Base-by-base conservation (phyloP, 1,140 invertebrate species). In the Anastatus disparis region DNA sequence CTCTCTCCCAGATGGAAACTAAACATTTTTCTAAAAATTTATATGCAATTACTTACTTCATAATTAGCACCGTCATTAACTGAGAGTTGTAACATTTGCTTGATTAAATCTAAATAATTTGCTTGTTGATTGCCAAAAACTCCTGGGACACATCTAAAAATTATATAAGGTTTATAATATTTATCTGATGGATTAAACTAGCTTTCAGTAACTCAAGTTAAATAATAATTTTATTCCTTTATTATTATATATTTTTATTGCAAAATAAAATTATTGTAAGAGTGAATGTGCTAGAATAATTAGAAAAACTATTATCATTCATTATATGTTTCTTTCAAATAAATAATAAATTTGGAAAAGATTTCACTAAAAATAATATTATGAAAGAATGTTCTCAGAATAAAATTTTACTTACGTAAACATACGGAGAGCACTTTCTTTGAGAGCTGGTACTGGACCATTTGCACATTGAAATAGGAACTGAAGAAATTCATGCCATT, bases 91-190 rank as follows among this genome's bases (percentile, higher is more conserved):
- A 99, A 86, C 96, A 98, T 98, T 83, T 96, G 93, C 81, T 97
- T 97, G 71, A 99, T 99, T 6, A 97, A 89, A 81, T 95, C 91
- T 35, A 99, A 84, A 83, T 98, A 97, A 79, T 95, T 92, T 61
- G 89, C 88, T 85, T 99, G 96, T 81, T 97, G 94, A 81, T 97
- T 97, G 26, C 97, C 97, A 90, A 99, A 99, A 31, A 99, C 93
- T 44, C 95, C 94, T 66, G 98, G 97, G 20, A 99, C 95, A 79
- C 93, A 92, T 71, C 94, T 95, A 80, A 55, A 84, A 75, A 71
- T 75, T 72, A 42, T 35, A 6, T 35, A 35, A 35, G 4, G 31
- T 35, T 35, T 35, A 62, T 56, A 3, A 58, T 27, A 31, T 27
- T 75, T 75, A n/a, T n/a, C n/a, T n/a, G n/a, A n/a, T n/a, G n/a